Base-by-base conservation (phyloP, 2,888 invertebrate species). In the Beris chalybata region DNA sequence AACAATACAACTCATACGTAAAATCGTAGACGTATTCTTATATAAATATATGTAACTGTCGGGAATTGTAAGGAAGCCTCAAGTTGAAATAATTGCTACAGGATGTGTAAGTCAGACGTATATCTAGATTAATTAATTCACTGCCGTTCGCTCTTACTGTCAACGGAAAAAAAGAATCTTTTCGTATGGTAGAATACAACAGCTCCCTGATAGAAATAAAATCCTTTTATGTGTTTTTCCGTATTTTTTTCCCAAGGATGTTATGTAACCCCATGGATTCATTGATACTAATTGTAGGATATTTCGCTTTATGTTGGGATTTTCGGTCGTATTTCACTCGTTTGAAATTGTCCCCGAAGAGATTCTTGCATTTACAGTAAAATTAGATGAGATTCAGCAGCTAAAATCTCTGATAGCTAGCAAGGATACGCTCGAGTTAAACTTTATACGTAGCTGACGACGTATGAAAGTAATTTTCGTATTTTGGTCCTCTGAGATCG, bases 261-360 rank as follows among this genome's bases (percentile, higher is more conserved):
- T 61, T 31, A 61, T 61, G 61, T 52, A 61, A 22, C 52, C 61
- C 61, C 22, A 38, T 52, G 61, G 61, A 61, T 52, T 22, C 59
- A 59, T 59, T 59, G 50, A 50, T 22, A 52, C 61, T 52, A 61
- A 61, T 61, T 52, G 61, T 38, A 43, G 52, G 61, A 52, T 52
- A 52, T 59, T 48, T 59, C 59, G 5, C 48, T 59, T 48, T 11
- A 50, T 59, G 59, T 5, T 30, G 59, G 45, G 45, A 32, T 59
- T 50, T 47, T 7, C 61, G 15, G 11, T 15, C 38, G 7, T 61
- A n/a, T 59, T 48, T 13, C n/a, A 31, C 9, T 38, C 38, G 38
- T 3, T 38, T 38, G 31, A 7, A 38, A 22, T 31, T 56, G 45
- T 22, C 11, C 31, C 53, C 31, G 29, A 12, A 4, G 13, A 29